These are phyloP conservation scores for Passer montanus DNA, from an alignment of 2,113 vertebrate genomes.

Conservation along the genomic window DNA sequence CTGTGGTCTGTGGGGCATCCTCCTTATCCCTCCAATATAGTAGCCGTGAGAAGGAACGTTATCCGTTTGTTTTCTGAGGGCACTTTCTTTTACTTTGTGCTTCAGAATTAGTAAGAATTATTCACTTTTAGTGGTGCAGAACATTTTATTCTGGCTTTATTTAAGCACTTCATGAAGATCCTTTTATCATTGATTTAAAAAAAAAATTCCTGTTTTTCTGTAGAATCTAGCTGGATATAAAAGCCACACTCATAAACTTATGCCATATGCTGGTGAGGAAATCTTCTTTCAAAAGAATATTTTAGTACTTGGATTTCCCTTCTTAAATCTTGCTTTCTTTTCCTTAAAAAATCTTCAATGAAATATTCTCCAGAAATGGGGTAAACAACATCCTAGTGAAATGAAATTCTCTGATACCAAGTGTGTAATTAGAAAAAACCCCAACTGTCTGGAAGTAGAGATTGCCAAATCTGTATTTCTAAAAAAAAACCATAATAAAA, in stretches of 20 bases:
- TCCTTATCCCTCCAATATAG: background rate
- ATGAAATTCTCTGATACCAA: background rate
- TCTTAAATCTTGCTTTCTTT: background rate
- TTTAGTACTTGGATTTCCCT: background rate
- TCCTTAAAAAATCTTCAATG: background rate
- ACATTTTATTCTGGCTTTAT: background rate
- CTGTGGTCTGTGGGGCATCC: background rate
- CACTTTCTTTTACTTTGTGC: background rate
- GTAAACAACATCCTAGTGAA: background rate
- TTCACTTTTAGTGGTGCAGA: background rate
- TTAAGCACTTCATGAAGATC: background rate
- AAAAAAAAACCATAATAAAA: background rate
- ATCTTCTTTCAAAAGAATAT: background rate
- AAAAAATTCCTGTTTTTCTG: background rate
- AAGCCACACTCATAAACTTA: background rate
- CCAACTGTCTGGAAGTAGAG: background rate
- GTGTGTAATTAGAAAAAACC: background rate
- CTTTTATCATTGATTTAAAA: background rate
- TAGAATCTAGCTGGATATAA: background rate
- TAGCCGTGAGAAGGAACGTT: background rate
- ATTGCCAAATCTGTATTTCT: background rate
- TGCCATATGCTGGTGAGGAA: background rate
- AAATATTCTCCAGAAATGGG: background rate
- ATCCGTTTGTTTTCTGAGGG: fast-evolving
- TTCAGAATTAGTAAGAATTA: background rate